Base-by-base conservation (phyloP, 2,113 vertebrate genomes). In the Tenebrosternarchus preto region DNA sequence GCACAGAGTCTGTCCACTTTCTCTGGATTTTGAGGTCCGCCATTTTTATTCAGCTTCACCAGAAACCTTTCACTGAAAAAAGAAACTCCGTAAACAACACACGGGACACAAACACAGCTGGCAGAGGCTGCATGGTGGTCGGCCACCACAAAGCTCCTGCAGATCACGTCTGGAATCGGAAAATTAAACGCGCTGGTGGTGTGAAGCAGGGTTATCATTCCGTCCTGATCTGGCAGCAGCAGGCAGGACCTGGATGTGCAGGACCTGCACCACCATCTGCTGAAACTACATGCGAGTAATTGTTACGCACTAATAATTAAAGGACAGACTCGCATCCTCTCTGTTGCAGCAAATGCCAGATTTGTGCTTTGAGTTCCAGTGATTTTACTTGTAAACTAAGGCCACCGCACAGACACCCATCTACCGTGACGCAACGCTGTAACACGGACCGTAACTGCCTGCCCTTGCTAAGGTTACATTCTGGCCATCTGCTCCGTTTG, bases 21-120 rank as follows among this genome's bases (percentile, higher is more conserved):
- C 91, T 99, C 97, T 0, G 95, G 95, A 82, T 98, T 98, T 90
- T 96, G 96, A 85, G 97, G 95, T 75, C 95, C 96, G 87, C 97
- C 97, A 0, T 96, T 98, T 93, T 98, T 99, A 93, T 98, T 99
- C 80, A 99, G 91, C 89, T 95, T 95, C 89, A 98, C 97, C 92
- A 99, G 93, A 90, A 99, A 99, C 84, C 95, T 96, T 92, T 99
- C 97, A 84, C 97, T 99, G 90, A 78, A 93, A 84, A 78, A 88
- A 90, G 87, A 83, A 73, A 66, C 25, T 55, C n/a, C 50, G 19
- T 57, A 59, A 36, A n/a, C 24, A 66, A 36, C 27, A 27, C 11
- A 59, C 1, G 33, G 20, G 31, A 36, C 39, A 56, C 27, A 31
- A 2, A 15, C 12, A 57, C 2, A 33, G 29, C 29, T 57, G 8